Evolutionary conservation across 2,888 invertebrate genomes (phyloP).

Genomic region (Fissipunctia ypsillon): DNA sequence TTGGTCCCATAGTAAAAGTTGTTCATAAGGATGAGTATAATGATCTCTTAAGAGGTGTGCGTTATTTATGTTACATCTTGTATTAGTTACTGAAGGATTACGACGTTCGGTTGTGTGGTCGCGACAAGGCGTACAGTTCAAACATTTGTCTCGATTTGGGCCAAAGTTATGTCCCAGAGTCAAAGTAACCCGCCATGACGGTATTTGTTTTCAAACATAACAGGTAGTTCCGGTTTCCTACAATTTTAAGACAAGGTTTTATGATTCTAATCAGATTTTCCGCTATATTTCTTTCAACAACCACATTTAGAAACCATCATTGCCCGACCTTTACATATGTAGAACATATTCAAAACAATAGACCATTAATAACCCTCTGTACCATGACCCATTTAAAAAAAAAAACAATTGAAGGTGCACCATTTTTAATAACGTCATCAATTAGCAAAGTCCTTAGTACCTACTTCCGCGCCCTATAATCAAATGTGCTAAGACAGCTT

Average conservation of each 20-base stretch:
- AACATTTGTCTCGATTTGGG: too few species aligned
- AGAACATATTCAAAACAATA: conserved; percentile 54
- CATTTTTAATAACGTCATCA: conserved; percentile 38
- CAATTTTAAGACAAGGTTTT: background rate
- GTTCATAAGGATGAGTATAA: too few species aligned
- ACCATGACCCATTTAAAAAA: conserved; percentile 44
- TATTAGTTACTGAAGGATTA: too few species aligned
- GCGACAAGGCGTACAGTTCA: too few species aligned
- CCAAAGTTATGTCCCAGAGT: too few species aligned
- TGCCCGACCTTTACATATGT: conserved; percentile 19
- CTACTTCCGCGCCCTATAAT: conserved; percentile 63
- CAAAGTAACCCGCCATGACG: too few species aligned
- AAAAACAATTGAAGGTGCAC: conserved; percentile 65
- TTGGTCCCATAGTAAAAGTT: too few species aligned
- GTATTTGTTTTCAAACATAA: background rate
- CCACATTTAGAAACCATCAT: conserved; percentile 5
- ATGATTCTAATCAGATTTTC: conserved; percentile 3
- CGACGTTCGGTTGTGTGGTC: too few species aligned
- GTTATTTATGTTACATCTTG: too few species aligned
- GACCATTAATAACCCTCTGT: conserved; percentile 39
- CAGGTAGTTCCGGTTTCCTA: background rate
- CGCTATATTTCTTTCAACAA: conserved; percentile 14
- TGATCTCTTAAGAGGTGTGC: too few species aligned
- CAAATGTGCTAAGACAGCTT: conserved; percentile 57
- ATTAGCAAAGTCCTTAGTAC: conserved; percentile 48